phyloP scores from a whole-genome alignment of 1,140 invertebrate genomes.

The Asobara japonica region DNA sequence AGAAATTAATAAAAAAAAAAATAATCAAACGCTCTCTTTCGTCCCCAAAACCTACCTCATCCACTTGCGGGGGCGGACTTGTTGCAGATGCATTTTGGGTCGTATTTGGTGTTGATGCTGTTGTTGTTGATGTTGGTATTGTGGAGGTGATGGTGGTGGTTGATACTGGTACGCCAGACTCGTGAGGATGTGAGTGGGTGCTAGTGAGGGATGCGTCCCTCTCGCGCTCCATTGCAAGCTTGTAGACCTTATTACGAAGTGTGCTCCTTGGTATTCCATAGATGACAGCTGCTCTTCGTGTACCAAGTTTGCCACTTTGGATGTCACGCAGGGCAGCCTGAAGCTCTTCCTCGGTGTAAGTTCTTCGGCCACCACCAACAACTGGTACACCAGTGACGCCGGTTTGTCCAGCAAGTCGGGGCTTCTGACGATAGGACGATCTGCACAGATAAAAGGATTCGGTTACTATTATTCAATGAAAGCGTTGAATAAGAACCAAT shows the following conservation, averaged over 20 bases:
- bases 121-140: conserved; percentile 48
- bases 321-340: conserved; percentile 91
- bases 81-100: conserved; percentile 60
- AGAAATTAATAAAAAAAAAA: neutral
- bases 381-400: conserved; percentile 58
- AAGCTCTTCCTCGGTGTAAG: conserved; percentile 92
- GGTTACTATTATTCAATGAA: too few relatives aligned
- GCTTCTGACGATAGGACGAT: conserved; percentile 71
- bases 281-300: conserved; percentile 89
- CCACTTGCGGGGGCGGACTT: conserved; percentile 60
- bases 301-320: conserved; percentile 90
- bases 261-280: conserved; percentile 96
- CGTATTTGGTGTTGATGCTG: conserved; percentile 55
- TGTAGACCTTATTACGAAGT: conserved; percentile 93
- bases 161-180: conserved; percentile 48
- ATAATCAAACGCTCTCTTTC: conserved; percentile 10
- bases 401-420: conserved; percentile 60
- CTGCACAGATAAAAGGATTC: too few relatives aligned
- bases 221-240: conserved; percentile 79
- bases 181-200: conserved; percentile 60
- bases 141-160: conserved; percentile 49
- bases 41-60: conserved; percentile 64
- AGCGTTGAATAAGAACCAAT: too few relatives aligned
- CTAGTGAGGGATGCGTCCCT: conserved; percentile 69
- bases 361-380: conserved; percentile 72